phyloP scores from a whole-genome alignment of 1,140 invertebrate genomes.

The Anastatus disparis region DNA sequence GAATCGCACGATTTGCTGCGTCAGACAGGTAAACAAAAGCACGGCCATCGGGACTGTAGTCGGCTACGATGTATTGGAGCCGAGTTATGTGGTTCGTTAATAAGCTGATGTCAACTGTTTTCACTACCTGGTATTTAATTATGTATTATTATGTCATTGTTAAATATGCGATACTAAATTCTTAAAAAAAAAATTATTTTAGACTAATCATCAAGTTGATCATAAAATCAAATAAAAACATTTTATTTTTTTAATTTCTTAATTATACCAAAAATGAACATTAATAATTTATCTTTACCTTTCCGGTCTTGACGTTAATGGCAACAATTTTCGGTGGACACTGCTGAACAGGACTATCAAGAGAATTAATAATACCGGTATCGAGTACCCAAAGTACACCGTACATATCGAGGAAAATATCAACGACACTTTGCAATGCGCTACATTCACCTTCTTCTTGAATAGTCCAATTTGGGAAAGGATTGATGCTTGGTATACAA shows the following conservation, averaged over 20 bases:
- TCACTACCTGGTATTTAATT: constrained; percentile 60
- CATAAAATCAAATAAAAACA: too few species aligned
- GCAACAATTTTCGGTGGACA: constrained; percentile 76
- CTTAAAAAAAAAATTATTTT: too few species aligned
- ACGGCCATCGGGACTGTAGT: constrained; percentile 68
- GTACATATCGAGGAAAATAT: constrained; percentile 69
- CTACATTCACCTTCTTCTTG: constrained; percentile 74
- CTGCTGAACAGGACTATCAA: constrained; percentile 71
- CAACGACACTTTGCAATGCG: constrained; percentile 72
- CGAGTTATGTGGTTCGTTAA: constrained; percentile 65
- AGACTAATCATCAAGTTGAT: too few species aligned
- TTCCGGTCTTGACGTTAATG: constrained; percentile 69
- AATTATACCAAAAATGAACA: too few species aligned
- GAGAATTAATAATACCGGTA: constrained; percentile 73
- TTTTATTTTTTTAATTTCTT: too few species aligned
- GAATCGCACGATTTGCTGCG: constrained; percentile 71
- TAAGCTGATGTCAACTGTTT: constrained; percentile 67
- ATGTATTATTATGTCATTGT: background rate
- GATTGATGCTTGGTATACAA: constrained; percentile 62
- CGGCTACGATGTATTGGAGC: constrained; percentile 72
- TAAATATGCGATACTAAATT: background rate
- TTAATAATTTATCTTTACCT: constrained; percentile 49
- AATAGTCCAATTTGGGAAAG: constrained; percentile 73
- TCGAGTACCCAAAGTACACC: constrained; percentile 77
- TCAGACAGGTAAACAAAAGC: constrained; percentile 73